Evolutionary conservation across 1,140 invertebrate genomes (phyloP), one percentile per base, ranked within the genome.

Genomic region (Rhynchophorus ferrugineus): DNA sequence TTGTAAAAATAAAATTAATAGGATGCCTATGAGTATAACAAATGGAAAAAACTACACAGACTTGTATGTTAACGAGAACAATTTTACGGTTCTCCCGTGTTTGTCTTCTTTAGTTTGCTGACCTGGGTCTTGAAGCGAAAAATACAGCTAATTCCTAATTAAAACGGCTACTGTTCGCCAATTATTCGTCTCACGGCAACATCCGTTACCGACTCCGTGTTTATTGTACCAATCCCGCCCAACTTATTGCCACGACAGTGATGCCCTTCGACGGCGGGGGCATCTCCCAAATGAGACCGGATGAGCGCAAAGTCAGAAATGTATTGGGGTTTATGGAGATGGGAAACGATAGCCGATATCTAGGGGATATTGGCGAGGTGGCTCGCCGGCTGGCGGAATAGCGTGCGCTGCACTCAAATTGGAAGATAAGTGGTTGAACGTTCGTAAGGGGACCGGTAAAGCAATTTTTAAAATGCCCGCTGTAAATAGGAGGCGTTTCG

Each of bases 291-390:
- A 62, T 54, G 53, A 60, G 57, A 60, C 49, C 42, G 58, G 56
- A 60, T 62, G 58, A 58, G 57, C 33, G 24, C 44, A 57, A 59
- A 47, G 57, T 59, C 57, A 61, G 48, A 57, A 61, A 57, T 59
- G 57, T 59, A 61, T 61, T 54, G 57, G 50, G 57, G 57, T 61
- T 61, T 61, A 61, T 61, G 57, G 57, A 59, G 56, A 59, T 61
- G 52, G 48, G 49, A 42, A 49, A 61, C 54, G 59, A 61, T 57
- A 39, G 42, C 52, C 57, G 57, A 61, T 59, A 61, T 47, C 54
- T 43, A n/a, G 22, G 42, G 11, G 44, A 44, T 47, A 59, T 59
- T 54, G 56, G 43, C 33, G 41, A 19, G 37, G 33, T 45, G 17
- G n/a, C 22, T 19, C 43, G 36, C 46, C 33, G 38, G 38, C 33